A percentile compares a stretch with the other conserved stretches of the same genome.
These are phyloP conservation scores for Littorina saxatilis DNA, from an alignment of 1,140 invertebrate species.

Conservation along the genomic window DNA sequence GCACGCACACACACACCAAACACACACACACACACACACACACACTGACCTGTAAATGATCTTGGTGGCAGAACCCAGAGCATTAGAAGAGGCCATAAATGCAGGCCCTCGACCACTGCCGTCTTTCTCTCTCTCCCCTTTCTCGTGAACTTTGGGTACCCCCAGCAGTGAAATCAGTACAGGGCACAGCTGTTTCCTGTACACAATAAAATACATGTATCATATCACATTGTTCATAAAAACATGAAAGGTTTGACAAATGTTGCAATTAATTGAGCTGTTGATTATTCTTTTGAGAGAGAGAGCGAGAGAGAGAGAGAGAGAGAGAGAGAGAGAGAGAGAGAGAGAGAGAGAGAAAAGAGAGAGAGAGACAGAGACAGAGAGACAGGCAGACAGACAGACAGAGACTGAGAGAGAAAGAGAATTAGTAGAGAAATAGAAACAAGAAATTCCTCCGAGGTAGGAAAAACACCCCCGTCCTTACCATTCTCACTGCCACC, in stretches of 20 bases:
- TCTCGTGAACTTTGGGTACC: conserved; percentile 85
- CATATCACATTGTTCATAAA: background rate
- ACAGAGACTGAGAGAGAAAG: too few species aligned
- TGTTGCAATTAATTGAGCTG: background rate
- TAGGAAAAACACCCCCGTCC: too few species aligned
- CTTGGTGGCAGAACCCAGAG: conserved; percentile 87
- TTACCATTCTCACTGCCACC: too few species aligned
- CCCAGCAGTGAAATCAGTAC: conserved; percentile 90
- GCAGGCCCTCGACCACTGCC: conserved; percentile 83
- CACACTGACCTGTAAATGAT: conserved; percentile 93
- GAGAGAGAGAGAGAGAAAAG: too few species aligned
- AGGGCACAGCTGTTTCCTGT: conserved; percentile 92
- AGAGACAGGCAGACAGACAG: too few species aligned
- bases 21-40: too few species aligned
- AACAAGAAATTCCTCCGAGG: too few species aligned
- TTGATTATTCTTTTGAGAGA: background rate
- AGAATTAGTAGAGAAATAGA: too few species aligned
- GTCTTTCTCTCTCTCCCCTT: conserved; percentile 78
- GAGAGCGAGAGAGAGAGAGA: too few species aligned
- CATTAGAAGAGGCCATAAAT: conserved; percentile 83
- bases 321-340: too few species aligned
- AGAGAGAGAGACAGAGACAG: too few species aligned
- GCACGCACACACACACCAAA: too few species aligned
- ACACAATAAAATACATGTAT: conserved; percentile 19
- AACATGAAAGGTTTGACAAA: background rate